A percentile compares a stretch with the other conserved stretches of the same genome.
Evolutionary conservation across 2,113 vertebrate genomes (phyloP).

Genomic region (Chamaetylas fuelleborni): DNA sequence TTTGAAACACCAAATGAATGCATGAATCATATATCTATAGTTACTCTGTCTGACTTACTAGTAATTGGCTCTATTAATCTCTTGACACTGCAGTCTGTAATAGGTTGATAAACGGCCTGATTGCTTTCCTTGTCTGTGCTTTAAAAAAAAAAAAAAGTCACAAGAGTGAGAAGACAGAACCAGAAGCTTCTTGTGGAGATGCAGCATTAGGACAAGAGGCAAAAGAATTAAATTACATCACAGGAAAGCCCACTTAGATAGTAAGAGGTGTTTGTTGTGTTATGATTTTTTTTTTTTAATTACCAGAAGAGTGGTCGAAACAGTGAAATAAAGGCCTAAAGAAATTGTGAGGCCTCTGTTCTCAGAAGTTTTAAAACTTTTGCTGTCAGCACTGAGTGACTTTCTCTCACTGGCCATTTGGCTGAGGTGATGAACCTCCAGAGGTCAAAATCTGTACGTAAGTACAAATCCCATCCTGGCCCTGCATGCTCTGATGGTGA

Average conservation of each 20-base stretch:
- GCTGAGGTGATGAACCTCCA: neutral
- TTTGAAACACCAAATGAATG: neutral
- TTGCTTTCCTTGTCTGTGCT: neutral
- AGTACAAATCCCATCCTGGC: neutral
- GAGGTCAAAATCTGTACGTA: neutral
- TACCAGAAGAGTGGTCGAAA: neutral
- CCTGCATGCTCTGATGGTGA: neutral
- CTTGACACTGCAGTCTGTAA: neutral
- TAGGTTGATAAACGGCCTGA: neutral
- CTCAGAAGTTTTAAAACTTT: neutral
- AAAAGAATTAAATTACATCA: neutral
- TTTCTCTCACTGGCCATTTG: neutral
- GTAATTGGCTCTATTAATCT: neutral
- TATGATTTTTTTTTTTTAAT: neutral
- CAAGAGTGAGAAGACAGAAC: neutral
- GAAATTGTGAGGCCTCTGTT: neutral
- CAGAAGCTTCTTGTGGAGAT: neutral
- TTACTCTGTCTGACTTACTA: neutral
- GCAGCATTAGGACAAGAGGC: neutral
- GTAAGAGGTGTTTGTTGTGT: neutral
- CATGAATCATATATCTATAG: neutral
- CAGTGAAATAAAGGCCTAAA: neutral
- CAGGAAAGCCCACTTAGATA: neutral
- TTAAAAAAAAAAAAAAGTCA: too few species aligned
- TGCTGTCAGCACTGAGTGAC: neutral